Evolutionary conservation across 2,888 invertebrate species (phyloP).

Genomic region (Noctuana brunneofusca): DNA sequence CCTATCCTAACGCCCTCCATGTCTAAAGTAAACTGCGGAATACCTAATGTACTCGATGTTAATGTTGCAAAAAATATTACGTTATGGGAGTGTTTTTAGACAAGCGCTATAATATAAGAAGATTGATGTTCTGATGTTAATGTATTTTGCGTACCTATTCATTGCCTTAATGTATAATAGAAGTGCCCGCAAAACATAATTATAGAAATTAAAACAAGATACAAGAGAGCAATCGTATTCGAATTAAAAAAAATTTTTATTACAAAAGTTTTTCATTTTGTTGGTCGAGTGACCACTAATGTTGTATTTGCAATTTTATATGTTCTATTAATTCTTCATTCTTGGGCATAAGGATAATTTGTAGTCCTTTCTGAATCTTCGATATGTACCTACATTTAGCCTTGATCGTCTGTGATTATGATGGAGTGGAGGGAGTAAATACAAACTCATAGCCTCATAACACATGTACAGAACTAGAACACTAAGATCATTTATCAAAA

Average conservation of each 20-base stretch:
- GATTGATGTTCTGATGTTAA: conserved; percentile 9
- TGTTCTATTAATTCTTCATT: too few species aligned
- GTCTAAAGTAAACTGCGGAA: conserved; percentile 71
- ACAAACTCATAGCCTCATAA: not conserved
- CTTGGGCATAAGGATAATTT: too few species aligned
- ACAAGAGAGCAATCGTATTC: too few species aligned
- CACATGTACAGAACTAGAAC: not conserved
- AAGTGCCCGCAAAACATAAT: not conserved
- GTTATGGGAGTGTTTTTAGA: conserved; percentile 13
- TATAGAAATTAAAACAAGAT: not conserved
- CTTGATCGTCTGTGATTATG: not conserved
- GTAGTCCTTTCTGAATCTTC: too few species aligned
- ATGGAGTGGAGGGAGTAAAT: not conserved
- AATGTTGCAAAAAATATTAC: conserved; percentile 39
- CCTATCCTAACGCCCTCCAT: conserved; percentile 57
- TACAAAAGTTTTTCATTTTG: too few species aligned
- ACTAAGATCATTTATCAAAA: conserved; percentile 49
- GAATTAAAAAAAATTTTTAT: too few species aligned
- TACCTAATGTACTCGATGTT: conserved; percentile 65
- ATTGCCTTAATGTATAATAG: not conserved
- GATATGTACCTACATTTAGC: too few species aligned
- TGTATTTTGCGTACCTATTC: conserved; percentile 8
- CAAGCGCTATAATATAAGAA: not conserved
- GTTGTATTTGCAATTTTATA: too few species aligned
- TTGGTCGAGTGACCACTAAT: too few species aligned